Evolutionary conservation across 2,113 vertebrate genomes (phyloP), one percentile per base, ranked within the genome.

Genomic region (Paramormyrops kingsleyae): DNA sequence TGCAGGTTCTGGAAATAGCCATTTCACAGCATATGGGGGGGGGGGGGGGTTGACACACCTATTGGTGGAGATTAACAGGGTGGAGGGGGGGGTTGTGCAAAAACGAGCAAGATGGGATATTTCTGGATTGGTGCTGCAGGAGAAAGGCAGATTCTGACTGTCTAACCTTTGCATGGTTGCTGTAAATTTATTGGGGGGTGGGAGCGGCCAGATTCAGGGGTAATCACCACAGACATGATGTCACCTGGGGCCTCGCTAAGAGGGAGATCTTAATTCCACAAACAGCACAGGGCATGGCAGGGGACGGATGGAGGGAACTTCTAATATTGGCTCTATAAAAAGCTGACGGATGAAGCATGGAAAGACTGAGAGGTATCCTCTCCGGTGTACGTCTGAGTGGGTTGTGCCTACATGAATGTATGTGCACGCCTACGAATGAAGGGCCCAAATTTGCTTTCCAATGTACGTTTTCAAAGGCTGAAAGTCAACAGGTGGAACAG

Each of bases 261-360:
- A 86, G 35, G 17, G 47, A 66, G n/a, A 27, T 39, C 46, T 88
- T 52, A 52, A 24, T 66, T 9, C 47, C 31, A 88, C 19, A 66
- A 62, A 88, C 62, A 77, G 31, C 8, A 19, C 87, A 50, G 66
- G 42, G 15, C 12, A 39, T 27, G 19, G 24, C n/a, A 6, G n/a
- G 24, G 1, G 39, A 74, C 5, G 31, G 52, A 31, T 2, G 3
- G 80, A 47, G 42, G 39, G 85, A 27, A 66, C 50, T 24, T 24
- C 50, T 89, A 90, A 88, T 89, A 90, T 89, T 92, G 89, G 88
- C 87, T 49, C 52, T 88, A 70, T 70, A 46, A 74, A 85, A 31
- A 15, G 87, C 31, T 31, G 17, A 80, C 74, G 10, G 39, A 42
- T 8, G 31, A 42, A 42, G 35, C 31, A 80, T 74, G n/a, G 59